Evolutionary conservation across 2,113 vertebrate species (phyloP).

Genomic region (Gymnorhina tibicen): DNA sequence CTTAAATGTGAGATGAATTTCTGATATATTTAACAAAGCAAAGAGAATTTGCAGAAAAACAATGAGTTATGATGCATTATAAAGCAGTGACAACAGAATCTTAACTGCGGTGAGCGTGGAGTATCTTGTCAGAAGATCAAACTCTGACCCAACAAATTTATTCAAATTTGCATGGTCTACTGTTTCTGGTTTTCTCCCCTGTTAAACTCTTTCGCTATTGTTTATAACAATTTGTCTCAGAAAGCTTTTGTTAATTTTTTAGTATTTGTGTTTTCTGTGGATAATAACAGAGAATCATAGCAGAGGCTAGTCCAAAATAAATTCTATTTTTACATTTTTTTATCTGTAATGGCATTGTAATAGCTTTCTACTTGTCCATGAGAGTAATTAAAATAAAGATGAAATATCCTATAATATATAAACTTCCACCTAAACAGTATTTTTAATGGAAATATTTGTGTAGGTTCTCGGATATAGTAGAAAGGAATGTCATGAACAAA

Average conservation of each 20-base stretch:
- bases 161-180: neutral
- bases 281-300: neutral
- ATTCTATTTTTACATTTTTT: slow-evolving; percentile 20
- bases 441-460: neutral
- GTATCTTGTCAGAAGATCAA: neutral
- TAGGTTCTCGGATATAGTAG: neutral
- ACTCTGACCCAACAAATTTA: neutral
- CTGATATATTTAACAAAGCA: neutral
- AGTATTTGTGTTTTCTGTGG: slow-evolving; percentile 29
- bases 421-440: neutral
- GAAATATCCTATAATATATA: neutral
- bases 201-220: neutral
- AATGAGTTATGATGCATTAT: neutral
- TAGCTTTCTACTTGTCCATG: neutral
- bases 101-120: neutral
- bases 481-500: neutral
- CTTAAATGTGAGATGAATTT: neutral
- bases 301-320: slow-evolving; percentile 26
- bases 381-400: slow-evolving; percentile 13
- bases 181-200: neutral
- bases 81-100: neutral
- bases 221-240: slow-evolving; percentile 9
- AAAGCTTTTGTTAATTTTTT: slow-evolving; percentile 19
- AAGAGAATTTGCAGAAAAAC: neutral
- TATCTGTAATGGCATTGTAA: slow-evolving; percentile 20